Evolutionary conservation across 2,797 vertebrate genomes (phyloP).

Genomic region (Halcyon badia): DNA sequence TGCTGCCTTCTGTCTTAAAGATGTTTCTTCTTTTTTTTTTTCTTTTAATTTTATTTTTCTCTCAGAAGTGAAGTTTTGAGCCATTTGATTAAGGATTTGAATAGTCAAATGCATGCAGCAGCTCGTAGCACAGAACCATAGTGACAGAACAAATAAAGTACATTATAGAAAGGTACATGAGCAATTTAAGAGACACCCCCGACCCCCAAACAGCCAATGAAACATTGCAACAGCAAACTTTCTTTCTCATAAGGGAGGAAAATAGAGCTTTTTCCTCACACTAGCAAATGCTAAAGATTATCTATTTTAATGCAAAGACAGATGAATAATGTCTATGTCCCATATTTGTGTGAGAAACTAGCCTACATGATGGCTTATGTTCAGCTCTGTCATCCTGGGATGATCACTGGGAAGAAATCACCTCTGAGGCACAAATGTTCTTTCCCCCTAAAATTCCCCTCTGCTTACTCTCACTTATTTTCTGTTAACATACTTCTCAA

Average conservation of each 20-base stretch:
- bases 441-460: not conserved
- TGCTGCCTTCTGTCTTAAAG: not conserved
- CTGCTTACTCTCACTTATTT: not conserved
- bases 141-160: not conserved
- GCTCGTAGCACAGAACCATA: not conserved
- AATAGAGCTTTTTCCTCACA: not conserved
- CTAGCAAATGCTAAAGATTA: not conserved
- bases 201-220: not conserved
- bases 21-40: rapidly evolving
- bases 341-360: not conserved
- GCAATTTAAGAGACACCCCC: not conserved
- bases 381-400: not conserved
- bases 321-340: not conserved
- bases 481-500: not conserved
- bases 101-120: not conserved
- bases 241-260: not conserved
- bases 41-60: not conserved
- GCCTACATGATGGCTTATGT: not conserved
- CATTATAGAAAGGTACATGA: not conserved
- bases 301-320: not conserved
- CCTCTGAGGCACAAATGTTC: not conserved
- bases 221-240: not conserved
- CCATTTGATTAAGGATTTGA: not conserved
- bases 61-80: not conserved
- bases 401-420: not conserved